Evolutionary conservation across 2,797 vertebrate genomes (phyloP).

Genomic region (Buphagus erythrorhynchus): DNA sequence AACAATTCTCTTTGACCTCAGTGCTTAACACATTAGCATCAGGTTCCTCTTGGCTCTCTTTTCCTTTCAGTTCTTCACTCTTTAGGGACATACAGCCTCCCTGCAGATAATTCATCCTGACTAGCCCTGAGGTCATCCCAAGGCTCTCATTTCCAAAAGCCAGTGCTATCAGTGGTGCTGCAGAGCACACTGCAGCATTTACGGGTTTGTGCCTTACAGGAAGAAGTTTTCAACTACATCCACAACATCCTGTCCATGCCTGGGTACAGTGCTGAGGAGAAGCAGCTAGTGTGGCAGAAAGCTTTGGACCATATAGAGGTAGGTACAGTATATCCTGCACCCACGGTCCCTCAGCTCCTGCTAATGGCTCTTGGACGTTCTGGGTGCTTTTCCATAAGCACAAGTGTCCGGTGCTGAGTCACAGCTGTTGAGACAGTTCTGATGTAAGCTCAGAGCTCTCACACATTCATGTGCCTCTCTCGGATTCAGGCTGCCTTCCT

Average conservation of each 20-base stretch:
- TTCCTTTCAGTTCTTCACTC: not conserved
- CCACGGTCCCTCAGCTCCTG: not conserved
- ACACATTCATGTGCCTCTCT: not conserved
- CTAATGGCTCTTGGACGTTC: not conserved
- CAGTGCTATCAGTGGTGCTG: not conserved
- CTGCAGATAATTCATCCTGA: not conserved
- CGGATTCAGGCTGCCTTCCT: not conserved
- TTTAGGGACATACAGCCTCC: not conserved
- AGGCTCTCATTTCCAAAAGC: not conserved
- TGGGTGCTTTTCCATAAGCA: not conserved
- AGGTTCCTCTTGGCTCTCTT: not conserved
- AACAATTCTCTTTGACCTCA: not conserved
- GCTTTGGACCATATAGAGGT: constrained; percentile 88
- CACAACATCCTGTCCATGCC: constrained; percentile 95
- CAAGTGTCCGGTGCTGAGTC: not conserved
- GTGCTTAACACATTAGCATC: not conserved
- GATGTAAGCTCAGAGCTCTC: not conserved
- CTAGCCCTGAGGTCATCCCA: not conserved
- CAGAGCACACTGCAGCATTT: not conserved
- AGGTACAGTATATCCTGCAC: constrained; percentile 72
- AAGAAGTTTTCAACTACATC: constrained; percentile 92
- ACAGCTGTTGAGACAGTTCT: not conserved
- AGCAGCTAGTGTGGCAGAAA: constrained; percentile 86
- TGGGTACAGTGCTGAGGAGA: constrained; percentile 89
- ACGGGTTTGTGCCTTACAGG: constrained; percentile 75